Evolutionary conservation across 2,888 invertebrate species (phyloP).

Genomic region (Nomada ruficornis): DNA sequence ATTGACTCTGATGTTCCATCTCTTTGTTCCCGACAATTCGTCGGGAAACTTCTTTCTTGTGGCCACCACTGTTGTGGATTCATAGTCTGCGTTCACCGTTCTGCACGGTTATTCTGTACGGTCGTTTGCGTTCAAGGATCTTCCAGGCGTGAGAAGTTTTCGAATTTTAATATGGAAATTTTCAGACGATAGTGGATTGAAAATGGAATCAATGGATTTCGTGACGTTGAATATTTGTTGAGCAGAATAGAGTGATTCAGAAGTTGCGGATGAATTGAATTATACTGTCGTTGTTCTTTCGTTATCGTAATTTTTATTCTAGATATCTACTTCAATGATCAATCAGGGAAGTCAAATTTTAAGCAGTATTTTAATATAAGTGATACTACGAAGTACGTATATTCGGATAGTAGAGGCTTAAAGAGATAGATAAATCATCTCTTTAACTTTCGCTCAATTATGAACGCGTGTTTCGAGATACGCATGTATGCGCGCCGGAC

Average conservation of each 20-base stretch:
- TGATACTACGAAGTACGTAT: background rate
- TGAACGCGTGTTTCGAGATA: background rate
- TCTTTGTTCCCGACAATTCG: slow-evolving; percentile 68
- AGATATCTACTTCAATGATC: too few relatives aligned
- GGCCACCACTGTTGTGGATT: slow-evolving; percentile 24
- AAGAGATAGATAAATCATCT: too few relatives aligned
- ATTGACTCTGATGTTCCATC: slow-evolving; percentile 69
- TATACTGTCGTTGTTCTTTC: background rate
- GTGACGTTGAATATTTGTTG: too few relatives aligned
- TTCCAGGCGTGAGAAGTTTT: slow-evolving; percentile 26
- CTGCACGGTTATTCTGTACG: slow-evolving; percentile 19
- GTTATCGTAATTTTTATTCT: background rate
- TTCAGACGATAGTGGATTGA: too few relatives aligned
- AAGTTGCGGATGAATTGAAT: too few relatives aligned
- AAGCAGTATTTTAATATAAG: too few relatives aligned
- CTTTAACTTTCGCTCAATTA: background rate
- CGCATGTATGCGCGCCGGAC: too few relatives aligned
- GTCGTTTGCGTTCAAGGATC: slow-evolving; percentile 28
- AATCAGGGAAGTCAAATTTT: too few relatives aligned
- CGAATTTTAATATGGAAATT: background rate
- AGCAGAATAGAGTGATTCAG: too few relatives aligned
- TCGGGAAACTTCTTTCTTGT: slow-evolving; percentile 64
- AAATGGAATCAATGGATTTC: too few relatives aligned
- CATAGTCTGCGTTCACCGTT: slow-evolving; percentile 40
- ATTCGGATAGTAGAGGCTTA: too few relatives aligned